Conservation (phyloP, 2,797 vertebrate species). For the Danio choprae region DNA sequence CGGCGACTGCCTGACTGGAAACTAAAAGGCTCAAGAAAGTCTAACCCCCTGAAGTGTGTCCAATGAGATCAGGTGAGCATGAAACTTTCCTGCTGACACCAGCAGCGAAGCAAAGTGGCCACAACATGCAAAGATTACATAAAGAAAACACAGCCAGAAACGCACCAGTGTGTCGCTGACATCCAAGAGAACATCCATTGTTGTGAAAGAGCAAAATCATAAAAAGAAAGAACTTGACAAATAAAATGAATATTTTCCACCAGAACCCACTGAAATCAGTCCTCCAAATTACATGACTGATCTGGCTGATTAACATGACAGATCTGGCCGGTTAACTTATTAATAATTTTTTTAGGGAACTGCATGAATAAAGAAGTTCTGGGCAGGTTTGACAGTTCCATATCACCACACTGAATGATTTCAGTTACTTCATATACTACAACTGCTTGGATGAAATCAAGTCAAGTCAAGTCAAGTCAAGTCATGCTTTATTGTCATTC, state of each 20-base stretch:
- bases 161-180: neutral
- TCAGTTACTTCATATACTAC: no score
- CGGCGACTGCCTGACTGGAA: constrained; percentile 60
- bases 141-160: constrained; percentile 9
- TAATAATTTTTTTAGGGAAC: no score
- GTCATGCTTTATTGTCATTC: no score
- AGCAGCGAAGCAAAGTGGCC: constrained; percentile 36
- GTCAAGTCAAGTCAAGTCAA: no score
- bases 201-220: neutral
- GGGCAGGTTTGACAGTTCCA: no score
- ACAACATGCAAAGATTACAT: constrained; percentile 12
- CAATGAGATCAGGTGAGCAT: constrained; percentile 54
- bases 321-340: neutral
- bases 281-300: neutral
- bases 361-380: no score
- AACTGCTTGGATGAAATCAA: no score
- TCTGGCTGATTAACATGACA: no score
- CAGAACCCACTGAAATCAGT: no score
- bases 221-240: neutral
- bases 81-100: constrained; percentile 51
- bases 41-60: constrained; percentile 57
- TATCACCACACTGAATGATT: no score
- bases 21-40: constrained; percentile 60
- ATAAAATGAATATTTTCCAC: neutral
- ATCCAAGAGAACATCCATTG: constrained; percentile 17